phyloP scores from a whole-genome alignment of 2,113 vertebrate genomes.

The Oreocharis arfaki region DNA sequence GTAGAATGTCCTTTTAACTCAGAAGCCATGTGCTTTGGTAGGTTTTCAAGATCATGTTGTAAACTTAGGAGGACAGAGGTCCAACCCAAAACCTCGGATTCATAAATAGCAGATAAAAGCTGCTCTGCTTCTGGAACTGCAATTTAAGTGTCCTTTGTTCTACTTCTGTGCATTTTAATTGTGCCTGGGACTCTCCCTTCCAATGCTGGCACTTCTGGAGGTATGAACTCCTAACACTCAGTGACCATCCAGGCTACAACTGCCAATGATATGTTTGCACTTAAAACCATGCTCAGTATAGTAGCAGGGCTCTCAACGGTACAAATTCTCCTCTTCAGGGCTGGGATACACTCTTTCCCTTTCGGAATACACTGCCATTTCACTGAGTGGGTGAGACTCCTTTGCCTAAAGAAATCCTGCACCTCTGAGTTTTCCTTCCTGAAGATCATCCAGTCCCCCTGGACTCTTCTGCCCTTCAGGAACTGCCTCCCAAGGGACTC shows the following conservation, averaged over 20 bases:
- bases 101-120: slow-evolving; percentile 35
- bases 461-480: not conserved
- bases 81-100: not conserved
- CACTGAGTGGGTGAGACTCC: not conserved
- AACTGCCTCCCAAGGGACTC: not conserved
- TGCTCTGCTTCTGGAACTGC: not conserved
- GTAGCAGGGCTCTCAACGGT: not conserved
- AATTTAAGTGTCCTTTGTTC: not conserved
- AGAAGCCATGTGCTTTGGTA: not conserved
- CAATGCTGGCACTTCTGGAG: not conserved
- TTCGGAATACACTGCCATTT: not conserved
- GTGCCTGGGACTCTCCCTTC: not conserved
- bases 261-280: not conserved
- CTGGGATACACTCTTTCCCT: not conserved
- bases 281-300: not conserved
- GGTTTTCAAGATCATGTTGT: not conserved
- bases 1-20: not conserved
- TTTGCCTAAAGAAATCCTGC: not conserved
- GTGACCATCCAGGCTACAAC: not conserved
- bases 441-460: not conserved
- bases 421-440: not conserved
- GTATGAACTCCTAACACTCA: not conserved
- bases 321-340: not conserved
- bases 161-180: slow-evolving; percentile 10
- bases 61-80: not conserved